Percentiles rank a stretch among this genome's conserved stretches.
These are phyloP conservation scores for Axea sp. DNA, from an alignment of 2,888 invertebrate species.

Conservation along the genomic window DNA sequence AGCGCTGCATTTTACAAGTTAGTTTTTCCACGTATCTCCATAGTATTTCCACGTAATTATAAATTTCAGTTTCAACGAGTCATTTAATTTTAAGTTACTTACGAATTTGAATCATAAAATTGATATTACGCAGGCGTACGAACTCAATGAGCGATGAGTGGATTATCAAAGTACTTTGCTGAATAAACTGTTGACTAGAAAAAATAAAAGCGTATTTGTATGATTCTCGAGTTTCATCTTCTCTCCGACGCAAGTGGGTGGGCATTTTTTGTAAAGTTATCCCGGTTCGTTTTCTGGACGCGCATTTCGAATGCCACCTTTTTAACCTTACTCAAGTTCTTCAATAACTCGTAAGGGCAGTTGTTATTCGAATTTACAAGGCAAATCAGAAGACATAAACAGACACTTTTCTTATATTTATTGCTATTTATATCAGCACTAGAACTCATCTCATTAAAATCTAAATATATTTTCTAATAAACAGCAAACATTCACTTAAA, in stretches of 20 bases:
- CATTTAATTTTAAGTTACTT: not conserved
- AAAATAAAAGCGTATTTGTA: conserved; percentile 12
- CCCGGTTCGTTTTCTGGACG: conserved; percentile 15
- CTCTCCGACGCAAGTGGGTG: conserved; percentile 26
- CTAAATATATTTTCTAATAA: too few relatives aligned
- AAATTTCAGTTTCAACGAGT: conserved; percentile 25
- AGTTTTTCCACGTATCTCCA: conserved; percentile 4
- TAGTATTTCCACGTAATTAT: too few relatives aligned
- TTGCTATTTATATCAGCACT: too few relatives aligned
- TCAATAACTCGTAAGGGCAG: conserved; percentile 9
- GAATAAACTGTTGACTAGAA: not conserved
- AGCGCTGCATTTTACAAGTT: not conserved
- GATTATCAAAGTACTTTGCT: conserved; percentile 26
- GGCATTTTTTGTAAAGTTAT: conserved; percentile 18
- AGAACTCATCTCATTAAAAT: too few relatives aligned
- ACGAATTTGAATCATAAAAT: conserved; percentile 9
- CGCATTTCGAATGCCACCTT: conserved; percentile 13
- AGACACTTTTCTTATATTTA: not conserved
- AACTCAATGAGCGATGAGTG: conserved; percentile 5
- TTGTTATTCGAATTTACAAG: conserved; percentile 1
- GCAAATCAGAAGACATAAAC: not conserved
- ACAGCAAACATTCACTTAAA: too few relatives aligned
- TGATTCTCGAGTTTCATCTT: conserved; percentile 45
- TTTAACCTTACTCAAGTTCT: conserved; percentile 13
- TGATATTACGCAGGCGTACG: conserved; percentile 5